phyloP scores from a whole-genome alignment of 2,797 vertebrate genomes.

The Hypotaenidia philippensis region DNA sequence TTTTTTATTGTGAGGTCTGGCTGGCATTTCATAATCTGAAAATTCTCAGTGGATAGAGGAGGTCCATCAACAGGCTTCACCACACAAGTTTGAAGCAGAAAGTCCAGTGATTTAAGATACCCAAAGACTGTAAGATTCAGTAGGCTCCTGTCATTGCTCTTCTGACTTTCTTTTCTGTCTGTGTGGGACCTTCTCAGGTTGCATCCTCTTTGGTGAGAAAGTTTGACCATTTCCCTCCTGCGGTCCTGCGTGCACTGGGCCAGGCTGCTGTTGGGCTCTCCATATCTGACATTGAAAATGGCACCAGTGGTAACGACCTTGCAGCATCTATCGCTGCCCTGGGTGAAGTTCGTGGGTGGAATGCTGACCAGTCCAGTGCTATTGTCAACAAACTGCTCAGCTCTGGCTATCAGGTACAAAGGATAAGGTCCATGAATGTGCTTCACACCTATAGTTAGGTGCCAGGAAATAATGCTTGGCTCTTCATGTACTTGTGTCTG shows the following conservation, averaged over 20 bases:
- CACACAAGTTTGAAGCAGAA: background rate
- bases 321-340: conserved; percentile 14
- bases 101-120: background rate
- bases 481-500: background rate
- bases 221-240: conserved; percentile 4
- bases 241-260: background rate
- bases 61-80: background rate
- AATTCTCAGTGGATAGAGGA: background rate
- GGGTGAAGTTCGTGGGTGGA: background rate
- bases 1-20: background rate
- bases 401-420: conserved; percentile 39
- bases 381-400: conserved; percentile 3
- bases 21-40: background rate
- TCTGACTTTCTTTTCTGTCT: background rate
- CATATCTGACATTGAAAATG: background rate
- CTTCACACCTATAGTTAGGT: background rate
- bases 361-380: background rate
- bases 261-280: conserved; percentile 56
- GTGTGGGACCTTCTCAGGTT: conserved; percentile 18
- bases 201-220: conserved; percentile 18
- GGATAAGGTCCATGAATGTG: background rate
- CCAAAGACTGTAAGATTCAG: background rate
- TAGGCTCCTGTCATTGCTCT: fast-evolving
- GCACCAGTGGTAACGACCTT: background rate
- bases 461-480: background rate